Conservation (phyloP, 2,888 invertebrate species). For the Luperina nickerlii region DNA sequence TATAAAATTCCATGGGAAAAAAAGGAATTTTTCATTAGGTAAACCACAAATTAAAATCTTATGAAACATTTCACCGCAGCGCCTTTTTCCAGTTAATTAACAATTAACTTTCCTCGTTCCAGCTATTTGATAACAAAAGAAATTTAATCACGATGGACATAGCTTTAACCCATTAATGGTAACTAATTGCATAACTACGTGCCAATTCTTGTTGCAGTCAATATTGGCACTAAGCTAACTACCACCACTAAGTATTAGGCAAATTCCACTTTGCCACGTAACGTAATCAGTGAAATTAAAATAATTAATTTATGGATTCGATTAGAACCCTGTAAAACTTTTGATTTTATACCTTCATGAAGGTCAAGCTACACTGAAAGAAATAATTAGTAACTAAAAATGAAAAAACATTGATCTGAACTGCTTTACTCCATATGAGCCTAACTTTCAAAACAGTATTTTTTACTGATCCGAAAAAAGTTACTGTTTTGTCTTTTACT, state of each 20-base stretch:
- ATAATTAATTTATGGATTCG: neutral
- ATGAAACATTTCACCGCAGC: constrained; percentile 26
- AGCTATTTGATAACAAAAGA: constrained; percentile 1
- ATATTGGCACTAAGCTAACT: constrained; percentile 1
- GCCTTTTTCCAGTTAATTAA: constrained; percentile 20
- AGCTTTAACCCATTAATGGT: neutral
- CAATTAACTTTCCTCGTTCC: constrained; percentile 1
- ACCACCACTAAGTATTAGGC: neutral
- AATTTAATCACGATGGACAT: neutral
- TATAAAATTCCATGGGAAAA: neutral
- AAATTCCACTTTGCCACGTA: neutral
- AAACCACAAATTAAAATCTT: constrained; percentile 14
- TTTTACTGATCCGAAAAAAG: too few species aligned
- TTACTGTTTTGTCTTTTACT: too few species aligned
- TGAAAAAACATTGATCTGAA: too few species aligned
- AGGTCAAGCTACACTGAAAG: neutral
- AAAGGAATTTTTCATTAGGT: constrained; percentile 5
- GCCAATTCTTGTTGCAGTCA: constrained; percentile 1
- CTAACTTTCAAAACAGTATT: too few species aligned
- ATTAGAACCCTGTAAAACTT: neutral
- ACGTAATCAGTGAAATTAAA: too few species aligned
- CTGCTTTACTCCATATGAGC: too few species aligned
- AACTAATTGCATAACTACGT: constrained; percentile 1
- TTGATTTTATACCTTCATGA: neutral
- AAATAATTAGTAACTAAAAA: too few species aligned